Evolutionary conservation across 2,113 vertebrate genomes (phyloP), one percentile per base, ranked within the genome.

Genomic region (Nycticryphes semicollaris): DNA sequence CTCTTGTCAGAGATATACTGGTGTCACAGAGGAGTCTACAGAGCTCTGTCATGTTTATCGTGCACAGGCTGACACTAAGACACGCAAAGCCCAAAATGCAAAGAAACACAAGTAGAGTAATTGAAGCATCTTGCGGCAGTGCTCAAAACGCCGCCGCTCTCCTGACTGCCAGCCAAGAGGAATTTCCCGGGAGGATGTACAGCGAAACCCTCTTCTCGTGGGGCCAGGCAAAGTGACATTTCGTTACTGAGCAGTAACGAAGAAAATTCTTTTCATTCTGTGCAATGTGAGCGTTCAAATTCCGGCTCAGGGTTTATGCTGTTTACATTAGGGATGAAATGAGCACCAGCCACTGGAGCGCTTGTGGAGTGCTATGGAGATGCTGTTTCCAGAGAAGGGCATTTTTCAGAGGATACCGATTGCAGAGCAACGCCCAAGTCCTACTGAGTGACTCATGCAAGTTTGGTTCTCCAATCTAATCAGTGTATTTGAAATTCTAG

Each of bases 101-200:
- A 82, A 82, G 76, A 87, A 90, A 72, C 73, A 66, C 73, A 27
- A 92, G 87, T 31, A 92, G 74, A 91, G 90, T 87, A 85, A 94
- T 87, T 87, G 88, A 84, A 91, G 70, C 94, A 89, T 84, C 95
- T 94, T 89, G 66, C 30, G 14, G 94, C 43, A 37, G 50, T 73
- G 63, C 74, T 92, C 70, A 72, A 78, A 89, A 73, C 1, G 13
- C 66, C 0, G 0, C 74, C 8, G 3, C 28, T 74, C 68, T 90
- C 81, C 96, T 87, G 90, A 92, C 53, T 79, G 68, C 90, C 89
- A 96, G 89, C 89, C 92, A 94, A 84, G 78, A 69, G 74, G 92
- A 93, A 87, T 94, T 96, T 96, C 94, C 92, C 92, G 66, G 84
- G 95, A 94, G 89, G 84, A 53, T 30, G 57, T 50, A 69, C 77